Conservation (phyloP, 2,797 vertebrate genomes). For the Oreochromis grahami region DNA sequence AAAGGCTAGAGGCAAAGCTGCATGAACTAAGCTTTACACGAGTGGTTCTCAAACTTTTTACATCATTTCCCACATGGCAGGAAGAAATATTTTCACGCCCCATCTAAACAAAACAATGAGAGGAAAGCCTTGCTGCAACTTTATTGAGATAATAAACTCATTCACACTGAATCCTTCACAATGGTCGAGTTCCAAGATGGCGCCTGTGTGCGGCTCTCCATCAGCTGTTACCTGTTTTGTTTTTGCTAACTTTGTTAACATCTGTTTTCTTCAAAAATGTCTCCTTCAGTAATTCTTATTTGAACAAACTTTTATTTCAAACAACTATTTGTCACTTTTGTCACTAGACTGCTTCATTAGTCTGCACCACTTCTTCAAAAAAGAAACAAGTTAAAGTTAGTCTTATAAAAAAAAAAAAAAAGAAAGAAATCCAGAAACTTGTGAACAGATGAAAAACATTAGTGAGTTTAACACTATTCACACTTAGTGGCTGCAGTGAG, state of each 20-base stretch:
- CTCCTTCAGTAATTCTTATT: background rate
- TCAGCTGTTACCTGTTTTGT: background rate
- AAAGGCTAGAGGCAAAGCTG: background rate
- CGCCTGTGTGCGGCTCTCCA: background rate
- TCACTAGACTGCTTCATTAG: background rate
- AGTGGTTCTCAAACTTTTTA: background rate
- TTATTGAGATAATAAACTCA: background rate
- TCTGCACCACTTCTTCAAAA: background rate
- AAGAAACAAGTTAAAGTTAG: no score
- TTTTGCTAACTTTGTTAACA: background rate
- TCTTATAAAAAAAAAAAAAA: background rate
- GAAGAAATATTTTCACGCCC: background rate
- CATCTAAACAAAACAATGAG: background rate
- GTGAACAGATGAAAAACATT: background rate
- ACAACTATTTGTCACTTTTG: background rate
- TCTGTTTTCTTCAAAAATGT: background rate
- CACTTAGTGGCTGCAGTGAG: background rate
- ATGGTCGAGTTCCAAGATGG: background rate
- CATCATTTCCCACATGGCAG: background rate
- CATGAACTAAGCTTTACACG: background rate
- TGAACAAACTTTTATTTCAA: background rate
- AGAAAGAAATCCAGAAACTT: background rate
- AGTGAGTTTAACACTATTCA: background rate
- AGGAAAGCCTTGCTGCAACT: background rate
- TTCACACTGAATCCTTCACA: background rate